Evolutionary conservation across 2,888 invertebrate species (phyloP).

Genomic region (Polydrusus pterygomalis): DNA sequence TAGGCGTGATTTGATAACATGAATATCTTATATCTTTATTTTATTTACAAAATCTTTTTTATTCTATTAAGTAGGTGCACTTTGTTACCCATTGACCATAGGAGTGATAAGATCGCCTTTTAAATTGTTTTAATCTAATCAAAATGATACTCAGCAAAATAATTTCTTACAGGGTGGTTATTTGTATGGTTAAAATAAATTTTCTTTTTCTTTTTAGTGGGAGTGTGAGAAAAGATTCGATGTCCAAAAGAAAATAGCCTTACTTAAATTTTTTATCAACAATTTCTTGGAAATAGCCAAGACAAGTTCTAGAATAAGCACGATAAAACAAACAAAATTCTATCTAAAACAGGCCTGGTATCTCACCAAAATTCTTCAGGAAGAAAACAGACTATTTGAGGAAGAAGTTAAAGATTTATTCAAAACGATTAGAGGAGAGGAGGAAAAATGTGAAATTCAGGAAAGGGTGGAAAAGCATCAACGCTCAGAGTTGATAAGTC

Average conservation of each 20-base stretch:
- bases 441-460: conserved; percentile 57
- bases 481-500: conserved; percentile 10
- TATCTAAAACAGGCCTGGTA: conserved; percentile 83
- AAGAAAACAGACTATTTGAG: conserved; percentile 74
- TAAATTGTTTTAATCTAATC: too few species aligned
- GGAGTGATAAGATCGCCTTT: too few species aligned
- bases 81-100: neutral
- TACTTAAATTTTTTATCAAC: conserved; percentile 82
- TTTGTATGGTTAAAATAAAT: too few species aligned
- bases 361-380: conserved; percentile 77
- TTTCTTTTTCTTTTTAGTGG: conserved; percentile 64
- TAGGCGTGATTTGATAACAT: neutral
- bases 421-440: conserved; percentile 75
- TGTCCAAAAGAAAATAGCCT: conserved; percentile 76
- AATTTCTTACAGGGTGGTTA: too few species aligned
- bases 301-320: conserved; percentile 77
- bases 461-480: conserved; percentile 22
- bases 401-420: conserved; percentile 74
- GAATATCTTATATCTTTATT: neutral
- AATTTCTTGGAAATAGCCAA: conserved; percentile 84
- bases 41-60: neutral
- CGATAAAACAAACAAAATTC: conserved; percentile 77
- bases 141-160: too few species aligned
- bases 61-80: neutral
- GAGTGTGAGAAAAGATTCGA: conserved; percentile 72